Percentiles rank a stretch among this genome's conserved stretches.
Evolutionary conservation across 2,888 invertebrate species (phyloP).

Genomic region (Dynastes grantii): DNA sequence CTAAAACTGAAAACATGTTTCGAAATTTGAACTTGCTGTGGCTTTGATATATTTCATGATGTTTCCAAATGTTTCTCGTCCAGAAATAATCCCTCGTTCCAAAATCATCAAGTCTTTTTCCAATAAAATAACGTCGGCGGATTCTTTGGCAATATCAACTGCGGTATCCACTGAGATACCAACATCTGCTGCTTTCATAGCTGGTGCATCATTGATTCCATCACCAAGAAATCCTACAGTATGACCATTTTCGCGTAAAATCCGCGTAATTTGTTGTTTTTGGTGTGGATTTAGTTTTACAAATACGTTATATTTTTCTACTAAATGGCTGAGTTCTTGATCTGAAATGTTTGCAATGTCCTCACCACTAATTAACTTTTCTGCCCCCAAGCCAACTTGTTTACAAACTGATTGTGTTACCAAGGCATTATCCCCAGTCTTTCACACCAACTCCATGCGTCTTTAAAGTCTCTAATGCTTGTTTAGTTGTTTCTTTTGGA

Average conservation of each 20-base stretch:
- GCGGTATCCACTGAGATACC: too few relatives aligned
- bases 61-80: neutral
- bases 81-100: neutral
- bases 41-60: neutral
- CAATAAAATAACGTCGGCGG: too few relatives aligned
- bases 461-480: neutral
- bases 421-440: neutral
- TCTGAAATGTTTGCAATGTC: neutral
- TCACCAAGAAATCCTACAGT: neutral
- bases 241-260: neutral
- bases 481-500: neutral
- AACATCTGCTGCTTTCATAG: neutral
- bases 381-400: neutral
- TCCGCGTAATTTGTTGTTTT: neutral
- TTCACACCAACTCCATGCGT: neutral
- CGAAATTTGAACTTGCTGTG: too few relatives aligned
- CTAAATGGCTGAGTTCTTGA: neutral
- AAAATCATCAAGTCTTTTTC: slow-evolving; percentile 4
- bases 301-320: neutral
- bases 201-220: neutral
- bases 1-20: neutral
- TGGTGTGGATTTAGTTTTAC: neutral
- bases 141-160: too few relatives aligned
- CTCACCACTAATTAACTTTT: neutral
- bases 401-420: neutral